Base-by-base conservation (phyloP, 2,113 vertebrate species). In the Oplegnathus fasciatus region DNA sequence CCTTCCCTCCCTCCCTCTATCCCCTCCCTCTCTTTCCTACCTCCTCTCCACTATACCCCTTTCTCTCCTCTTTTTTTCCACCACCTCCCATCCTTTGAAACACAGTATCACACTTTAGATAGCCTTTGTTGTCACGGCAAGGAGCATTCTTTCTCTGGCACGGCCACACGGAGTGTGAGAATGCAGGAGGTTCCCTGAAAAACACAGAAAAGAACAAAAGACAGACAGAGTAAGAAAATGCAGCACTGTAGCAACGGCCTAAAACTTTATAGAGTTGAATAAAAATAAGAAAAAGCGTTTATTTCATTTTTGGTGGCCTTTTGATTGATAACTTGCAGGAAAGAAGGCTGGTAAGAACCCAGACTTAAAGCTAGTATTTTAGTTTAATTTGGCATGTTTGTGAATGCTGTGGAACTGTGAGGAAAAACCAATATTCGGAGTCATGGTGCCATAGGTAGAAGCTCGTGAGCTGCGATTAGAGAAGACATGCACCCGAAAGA, bases 61-160 rank as follows among this genome's bases (percentile, higher is more conserved):
- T 88, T 90, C 80, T 83, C 70, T 78, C 64, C 80, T 85, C 73
- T 86, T 89, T 83, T 81, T 82, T 85, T 86, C 81, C 69, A 88
- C 90, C 88, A 90, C 88, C 85, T 91, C 89, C 89, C 78, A 84
- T 94, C 89, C 90, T 93, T 93, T 94, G 89, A 94, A 92, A 94
- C 89, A 90, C 92, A 89, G 91, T 93, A 94, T 94, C 92, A 92
- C 89, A 93, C 92, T 91, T 95, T 89, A 92, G 89, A 91, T 92
- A 84, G 89, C 78, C 88, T 94, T 94, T 95, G 90, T 94, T 94
- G 93, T 94, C 92, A 86, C 89, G 71, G 88, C 87, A 86, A 94
- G 90, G 71, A 89, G 87, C 80, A 80, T 88, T 92, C 86, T 91
- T 91, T 88, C 88, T 88, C 71, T 78, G 82, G 84, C 86, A 54